Evolutionary conservation across 2,113 vertebrate genomes (phyloP).

Genomic region (Desmodus rotundus): DNA sequence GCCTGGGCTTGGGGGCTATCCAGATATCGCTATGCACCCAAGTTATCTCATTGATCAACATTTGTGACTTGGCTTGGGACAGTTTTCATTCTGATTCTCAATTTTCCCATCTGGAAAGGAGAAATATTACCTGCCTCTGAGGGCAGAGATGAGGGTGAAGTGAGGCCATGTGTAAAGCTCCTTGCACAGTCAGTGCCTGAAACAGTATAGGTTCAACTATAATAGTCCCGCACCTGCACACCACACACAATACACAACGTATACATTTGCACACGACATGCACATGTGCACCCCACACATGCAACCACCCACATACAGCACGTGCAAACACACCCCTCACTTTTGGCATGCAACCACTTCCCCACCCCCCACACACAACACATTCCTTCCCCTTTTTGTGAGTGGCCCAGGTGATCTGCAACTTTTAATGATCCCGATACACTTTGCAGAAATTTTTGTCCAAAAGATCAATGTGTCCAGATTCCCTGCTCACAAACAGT

Average conservation of each 20-base stretch:
- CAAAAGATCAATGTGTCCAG: neutral
- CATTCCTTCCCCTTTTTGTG: conserved; percentile 29
- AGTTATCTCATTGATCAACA: neutral
- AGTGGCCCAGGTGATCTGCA: neutral
- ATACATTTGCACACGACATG: neutral
- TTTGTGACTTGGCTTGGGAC: neutral
- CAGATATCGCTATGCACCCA: neutral
- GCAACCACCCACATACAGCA: neutral
- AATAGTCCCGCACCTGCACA: neutral
- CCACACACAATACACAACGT: neutral
- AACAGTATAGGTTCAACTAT: neutral
- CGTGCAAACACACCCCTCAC: neutral
- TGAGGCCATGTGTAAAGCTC: neutral
- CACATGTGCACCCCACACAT: neutral
- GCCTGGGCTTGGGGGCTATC: neutral
- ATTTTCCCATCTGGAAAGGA: neutral
- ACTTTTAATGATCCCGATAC: neutral
- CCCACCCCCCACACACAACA: neutral
- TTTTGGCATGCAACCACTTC: neutral
- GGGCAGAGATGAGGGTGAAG: neutral
- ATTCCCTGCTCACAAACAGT: neutral
- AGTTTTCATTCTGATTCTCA: neutral
- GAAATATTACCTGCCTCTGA: neutral
- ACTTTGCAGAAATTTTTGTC: neutral
- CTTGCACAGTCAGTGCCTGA: neutral